Base-by-base conservation (phyloP, 2,888 invertebrate species). In the Herminia tarsipennalis region DNA sequence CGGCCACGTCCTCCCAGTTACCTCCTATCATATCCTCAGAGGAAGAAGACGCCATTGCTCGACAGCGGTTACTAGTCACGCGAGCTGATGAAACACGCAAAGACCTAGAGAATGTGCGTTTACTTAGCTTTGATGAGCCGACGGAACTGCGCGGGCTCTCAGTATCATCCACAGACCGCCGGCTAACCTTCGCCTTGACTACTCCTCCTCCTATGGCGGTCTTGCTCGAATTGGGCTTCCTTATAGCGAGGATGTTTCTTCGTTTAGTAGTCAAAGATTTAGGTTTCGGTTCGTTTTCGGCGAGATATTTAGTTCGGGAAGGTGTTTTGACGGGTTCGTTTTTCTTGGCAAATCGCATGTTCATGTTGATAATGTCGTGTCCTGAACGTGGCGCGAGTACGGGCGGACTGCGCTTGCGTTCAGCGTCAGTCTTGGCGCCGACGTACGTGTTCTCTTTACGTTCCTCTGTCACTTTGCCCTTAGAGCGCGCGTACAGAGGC, bases 401-500 rank as follows among this genome's bases (percentile, higher is more conserved):
- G 22, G 76, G 66, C 18, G 76, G 75, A 51, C 60, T 66, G 22
- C 79, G 76, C 21, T 65, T 66, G 13, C 76, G 74, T 35, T 87
- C 87, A 3, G 75, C 16, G 63, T 86, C 88, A 3, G 73, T 70
- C 54, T 86, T 86, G 28, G 83, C 86, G 32, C 82, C 86, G 9
- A 66, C 79, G 77, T 87, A 91, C 1, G 91, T 76, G 79, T 91
- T 91, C 65, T 91, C 91, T 50, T 91, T 91, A 46, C 90, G 81
- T 43, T 91, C 91, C 52, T 90, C 89, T 2, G 78, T 83, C 32
- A 79, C 83, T 45, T 89, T 90, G 3, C 66, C 79, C 50, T 89
- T 90, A 37, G 85, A 73, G 36, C 90, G 86, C 13, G 79, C 75
- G 76, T 82, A 90, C 14, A 85, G 73, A 24, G 87, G 88, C 62